Conservation (phyloP, 2,888 invertebrate species). For the Rhogogaster chlorosoma region DNA sequence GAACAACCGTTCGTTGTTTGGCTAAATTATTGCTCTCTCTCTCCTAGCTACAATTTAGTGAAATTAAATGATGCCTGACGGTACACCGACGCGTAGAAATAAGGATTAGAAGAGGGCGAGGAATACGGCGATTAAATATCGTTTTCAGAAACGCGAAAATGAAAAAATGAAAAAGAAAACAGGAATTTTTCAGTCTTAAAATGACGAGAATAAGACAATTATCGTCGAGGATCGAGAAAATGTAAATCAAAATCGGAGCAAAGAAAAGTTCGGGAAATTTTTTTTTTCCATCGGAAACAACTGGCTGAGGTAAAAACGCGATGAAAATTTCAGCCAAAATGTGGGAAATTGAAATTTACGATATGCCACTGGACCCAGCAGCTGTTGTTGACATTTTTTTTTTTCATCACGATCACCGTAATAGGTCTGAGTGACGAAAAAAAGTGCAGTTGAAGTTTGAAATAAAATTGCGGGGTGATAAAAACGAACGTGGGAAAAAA, state of each 20-base stretch:
- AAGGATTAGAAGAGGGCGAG: not conserved
- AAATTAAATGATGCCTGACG: not conserved
- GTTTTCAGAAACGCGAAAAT: not conserved
- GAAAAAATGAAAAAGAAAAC: not conserved
- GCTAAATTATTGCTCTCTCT: constrained; percentile 59
- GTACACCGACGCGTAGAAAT: not conserved
- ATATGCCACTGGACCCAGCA: too few relatives aligned
- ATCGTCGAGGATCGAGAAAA: not conserved
- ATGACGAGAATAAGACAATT: not conserved
- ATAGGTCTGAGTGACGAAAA: too few relatives aligned
- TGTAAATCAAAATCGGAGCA: not conserved
- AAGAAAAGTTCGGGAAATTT: not conserved
- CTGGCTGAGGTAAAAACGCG: not conserved
- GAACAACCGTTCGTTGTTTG: constrained; percentile 1
- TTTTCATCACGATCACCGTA: too few relatives aligned
- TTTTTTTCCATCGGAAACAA: not conserved
- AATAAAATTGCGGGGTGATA: too few relatives aligned
- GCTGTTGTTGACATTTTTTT: too few relatives aligned
- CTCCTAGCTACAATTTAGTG: constrained; percentile 56
- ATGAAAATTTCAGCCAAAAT: not conserved
- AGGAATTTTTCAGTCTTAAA: not conserved
- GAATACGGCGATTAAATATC: too few relatives aligned
- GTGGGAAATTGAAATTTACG: not conserved
- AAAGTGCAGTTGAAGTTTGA: too few relatives aligned
- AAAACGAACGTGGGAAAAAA: not conserved